Percentiles rank a stretch among this genome's conserved stretches.
These are phyloP conservation scores for Conus canariensis DNA, from an alignment of 2,888 invertebrate species.

Conservation along the genomic window DNA sequence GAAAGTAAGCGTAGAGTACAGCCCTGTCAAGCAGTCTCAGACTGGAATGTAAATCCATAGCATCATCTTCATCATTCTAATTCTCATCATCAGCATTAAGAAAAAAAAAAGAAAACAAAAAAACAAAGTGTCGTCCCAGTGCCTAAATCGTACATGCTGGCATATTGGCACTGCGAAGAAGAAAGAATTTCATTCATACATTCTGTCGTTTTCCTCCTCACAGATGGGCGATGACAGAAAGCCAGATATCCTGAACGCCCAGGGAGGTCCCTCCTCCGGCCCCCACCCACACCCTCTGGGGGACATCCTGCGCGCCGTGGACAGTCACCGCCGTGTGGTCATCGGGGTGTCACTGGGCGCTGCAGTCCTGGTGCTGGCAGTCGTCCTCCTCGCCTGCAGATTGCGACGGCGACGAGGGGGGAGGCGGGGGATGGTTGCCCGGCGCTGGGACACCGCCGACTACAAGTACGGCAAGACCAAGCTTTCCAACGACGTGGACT, in stretches of 20 bases:
- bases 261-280: conserved; percentile 33
- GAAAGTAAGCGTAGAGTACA: no score
- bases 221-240: background rate
- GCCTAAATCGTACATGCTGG: no score
- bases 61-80: no score
- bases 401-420: conserved; percentile 18
- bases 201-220: background rate
- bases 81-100: no score
- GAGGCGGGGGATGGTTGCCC: conserved; percentile 31
- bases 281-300: background rate
- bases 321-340: conserved; percentile 40
- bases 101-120: no score
- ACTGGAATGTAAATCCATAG: no score
- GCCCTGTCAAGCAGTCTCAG: no score
- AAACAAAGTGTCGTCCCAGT: no score
- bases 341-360: conserved; percentile 38
- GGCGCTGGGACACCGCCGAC: conserved; percentile 56
- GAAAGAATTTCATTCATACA: no score
- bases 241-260: conserved; percentile 44
- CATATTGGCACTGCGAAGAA: no score
- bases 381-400: conserved; percentile 25
- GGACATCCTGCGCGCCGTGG: conserved; percentile 37
- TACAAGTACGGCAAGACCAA: conserved; percentile 55
- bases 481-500: conserved; percentile 45
- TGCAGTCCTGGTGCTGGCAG: conserved; percentile 19